Evolutionary conservation across 2,888 invertebrate genomes (phyloP), one percentile per base, ranked within the genome.

Genomic region (Oegoconia quadripuncta): DNA sequence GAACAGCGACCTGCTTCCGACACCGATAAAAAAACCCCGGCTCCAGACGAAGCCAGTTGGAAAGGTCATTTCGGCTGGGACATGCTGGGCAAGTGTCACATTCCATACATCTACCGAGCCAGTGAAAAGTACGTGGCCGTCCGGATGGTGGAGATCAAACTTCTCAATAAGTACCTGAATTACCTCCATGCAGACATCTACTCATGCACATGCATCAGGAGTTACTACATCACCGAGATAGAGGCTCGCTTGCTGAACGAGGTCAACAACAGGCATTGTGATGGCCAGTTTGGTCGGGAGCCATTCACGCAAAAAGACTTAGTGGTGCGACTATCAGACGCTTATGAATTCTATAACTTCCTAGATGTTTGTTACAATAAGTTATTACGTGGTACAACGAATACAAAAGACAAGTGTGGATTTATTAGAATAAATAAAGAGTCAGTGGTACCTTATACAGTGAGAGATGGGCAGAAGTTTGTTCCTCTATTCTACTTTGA

Each of bases 381-480:
- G 74, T 82, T 96, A 52, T 88, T 94, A 35, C 90, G 91, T 46
- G 91, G 92, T 50, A 92, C 91, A 59, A 91, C 91, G 12, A 91
- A 91, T 51, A 92, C 91, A 55, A 89, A 91, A 44, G 95, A 95
- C 72, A 93, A 95, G 64, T 97, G 97, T 76, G 97, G 97, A 36
- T 97, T 97, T 66, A 95, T 97, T 58, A 89, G 95, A 44, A 96
- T 97, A 52, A 97, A 97, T 72, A 95, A 95, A 67, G 97, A 96
- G 74, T 95, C 96, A 0, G 96, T 97, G 16, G 96, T 97, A 38
- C 97, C 97, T 0, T 97, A 96, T 65, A 96, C 97, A 2, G 92
- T 95, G 27, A 91, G 94, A 58, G 93, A 93, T 55, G 90, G 89
- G 49, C 92, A 93, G 57, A 96, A 96, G 75, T 96, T 94, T 83